Conservation (phyloP, 2,797 vertebrate genomes). For the Cyprinella venusta region DNA sequence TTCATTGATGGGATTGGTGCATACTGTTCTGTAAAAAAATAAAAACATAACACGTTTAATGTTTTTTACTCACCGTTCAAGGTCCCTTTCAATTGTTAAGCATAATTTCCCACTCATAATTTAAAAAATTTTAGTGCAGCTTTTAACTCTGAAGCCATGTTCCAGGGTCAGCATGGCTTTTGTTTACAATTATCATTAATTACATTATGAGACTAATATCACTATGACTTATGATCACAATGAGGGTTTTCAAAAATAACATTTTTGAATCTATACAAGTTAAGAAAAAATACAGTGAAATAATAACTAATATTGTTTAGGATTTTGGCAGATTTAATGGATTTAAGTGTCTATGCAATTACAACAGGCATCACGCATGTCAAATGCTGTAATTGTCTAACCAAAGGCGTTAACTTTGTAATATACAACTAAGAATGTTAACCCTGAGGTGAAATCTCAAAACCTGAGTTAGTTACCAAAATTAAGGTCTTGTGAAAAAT, state of each 20-base stretch:
- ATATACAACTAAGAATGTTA: not conserved
- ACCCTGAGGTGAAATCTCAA: not conserved
- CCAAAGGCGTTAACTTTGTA: not conserved
- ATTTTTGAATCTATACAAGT: not conserved
- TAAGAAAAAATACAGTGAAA: not conserved
- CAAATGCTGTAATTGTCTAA: not conserved
- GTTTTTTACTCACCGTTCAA: not conserved
- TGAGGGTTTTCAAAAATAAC: not conserved
- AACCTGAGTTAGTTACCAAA: not conserved
- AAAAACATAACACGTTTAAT: conserved; percentile 23
- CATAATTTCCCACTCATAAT: not conserved
- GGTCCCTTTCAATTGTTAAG: not conserved
- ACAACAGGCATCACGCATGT: not conserved
- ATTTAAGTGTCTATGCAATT: not conserved
- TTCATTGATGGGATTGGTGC: not conserved
- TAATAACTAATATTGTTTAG: not conserved
- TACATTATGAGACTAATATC: not conserved
- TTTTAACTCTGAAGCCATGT: not conserved
- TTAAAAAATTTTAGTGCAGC: not conserved
- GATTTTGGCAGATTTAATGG: not conserved
- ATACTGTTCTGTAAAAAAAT: conserved; percentile 14
- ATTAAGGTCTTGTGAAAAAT: too few species aligned
- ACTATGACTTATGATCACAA: not conserved
- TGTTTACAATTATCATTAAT: not conserved
- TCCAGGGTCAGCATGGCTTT: not conserved